phyloP scores from a whole-genome alignment of 2,113 vertebrate species.

The Rhynchomys soricoides region DNA sequence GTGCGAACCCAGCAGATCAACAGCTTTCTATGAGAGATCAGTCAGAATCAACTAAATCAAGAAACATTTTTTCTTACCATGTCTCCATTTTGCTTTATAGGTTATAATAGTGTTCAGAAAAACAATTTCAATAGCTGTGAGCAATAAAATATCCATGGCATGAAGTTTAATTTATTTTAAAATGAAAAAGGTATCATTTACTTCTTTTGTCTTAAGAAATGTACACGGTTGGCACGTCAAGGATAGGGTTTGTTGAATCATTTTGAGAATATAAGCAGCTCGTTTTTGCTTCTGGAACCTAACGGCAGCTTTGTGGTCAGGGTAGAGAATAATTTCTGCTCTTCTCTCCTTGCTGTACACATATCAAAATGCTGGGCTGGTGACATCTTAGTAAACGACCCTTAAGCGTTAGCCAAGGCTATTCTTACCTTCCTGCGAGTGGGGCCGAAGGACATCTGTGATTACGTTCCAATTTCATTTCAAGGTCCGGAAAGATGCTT shows the following conservation, averaged over 20 bases:
- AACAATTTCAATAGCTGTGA: not conserved
- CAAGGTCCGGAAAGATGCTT: constrained; percentile 27
- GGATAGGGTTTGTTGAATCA: not conserved
- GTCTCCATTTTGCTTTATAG: not conserved
- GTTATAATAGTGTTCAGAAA: not conserved
- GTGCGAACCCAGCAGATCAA: not conserved
- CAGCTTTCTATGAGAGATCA: not conserved
- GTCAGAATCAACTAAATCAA: not conserved
- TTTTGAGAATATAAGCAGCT: not conserved
- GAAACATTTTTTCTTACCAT: constrained; percentile 1
- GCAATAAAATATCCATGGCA: not conserved
- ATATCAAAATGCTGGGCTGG: not conserved
- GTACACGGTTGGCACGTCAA: not conserved
- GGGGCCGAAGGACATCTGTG: not conserved
- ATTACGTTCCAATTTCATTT: constrained; percentile 56
- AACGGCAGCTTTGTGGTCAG: not conserved
- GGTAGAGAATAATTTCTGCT: not conserved
- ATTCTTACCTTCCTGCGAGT: constrained; percentile 23
- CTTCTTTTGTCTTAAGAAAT: constrained; percentile 5
- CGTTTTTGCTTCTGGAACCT: not conserved
- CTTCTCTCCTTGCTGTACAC: not conserved
- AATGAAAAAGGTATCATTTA: constrained; percentile 7
- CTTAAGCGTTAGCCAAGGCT: constrained; percentile 27
- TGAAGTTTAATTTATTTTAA: constrained; percentile 31
- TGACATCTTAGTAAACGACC: not conserved